Evolutionary conservation across 2,797 vertebrate species (phyloP), one percentile per base, ranked within the genome.

Genomic region (Potorous gilbertii): DNA sequence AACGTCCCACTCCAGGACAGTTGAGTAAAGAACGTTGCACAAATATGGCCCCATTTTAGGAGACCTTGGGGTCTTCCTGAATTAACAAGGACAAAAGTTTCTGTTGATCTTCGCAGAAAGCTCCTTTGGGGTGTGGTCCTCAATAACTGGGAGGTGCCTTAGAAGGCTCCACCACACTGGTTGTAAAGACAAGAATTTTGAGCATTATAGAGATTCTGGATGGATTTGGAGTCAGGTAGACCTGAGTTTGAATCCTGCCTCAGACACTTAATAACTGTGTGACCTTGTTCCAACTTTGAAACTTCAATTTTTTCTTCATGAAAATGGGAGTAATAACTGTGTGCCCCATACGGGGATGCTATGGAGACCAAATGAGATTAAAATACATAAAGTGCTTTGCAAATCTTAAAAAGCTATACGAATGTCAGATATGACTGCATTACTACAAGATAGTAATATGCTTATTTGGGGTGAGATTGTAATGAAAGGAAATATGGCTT

Each of bases 101-200:
- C 55, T 10, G 3, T n/a, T 5, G 13, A 40, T 56, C 10, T 87
- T 55, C 40, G 31, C 92, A 2, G 10, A 66, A 18, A 54, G 27
- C 18, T 50, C 94, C 95, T 94, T 90, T 92, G 62, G 87, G 34
- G 59, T 4, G 5, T 62, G 40, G 29, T 27, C 92, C 87, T 90
- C 10, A 92, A 94, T 93, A 93, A n/a, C 27, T 46, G 18, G 5
- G 0, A 9, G 54, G 28, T 8, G 3, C 52, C 90, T 16, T 21
- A 90, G 62, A 46, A 54, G 62, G 54, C 9, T 46, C 14, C n/a
- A 6, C 16, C 62, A 29, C 40, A 55, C 0, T 54, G 55, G 54
- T 55, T 90, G 6, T 54, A 50, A 31, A 54, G 9, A 29, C 31
- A 21, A 18, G 27, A 66, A 59, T 13, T 66, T 14, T 28, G 40